Percentiles rank a stretch among this genome's conserved stretches.
phyloP scores from a whole-genome alignment of 2,888 invertebrate genomes.

The Rotaria macrura region DNA sequence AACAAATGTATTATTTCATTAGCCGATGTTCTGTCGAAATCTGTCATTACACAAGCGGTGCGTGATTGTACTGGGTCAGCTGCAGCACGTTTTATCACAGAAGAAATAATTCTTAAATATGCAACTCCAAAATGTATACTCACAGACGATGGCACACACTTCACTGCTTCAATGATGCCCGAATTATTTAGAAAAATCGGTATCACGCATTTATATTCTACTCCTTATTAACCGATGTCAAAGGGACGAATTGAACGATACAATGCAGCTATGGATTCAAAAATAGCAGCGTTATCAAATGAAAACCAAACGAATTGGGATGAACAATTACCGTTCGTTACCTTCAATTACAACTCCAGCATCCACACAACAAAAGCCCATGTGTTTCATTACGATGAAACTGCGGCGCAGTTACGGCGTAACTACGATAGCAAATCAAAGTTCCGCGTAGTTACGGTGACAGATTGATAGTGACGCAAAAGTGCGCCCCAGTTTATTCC shows the following conservation, averaged over 20 bases:
- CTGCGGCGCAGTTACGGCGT: too few relatives aligned
- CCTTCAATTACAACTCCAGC: neutral
- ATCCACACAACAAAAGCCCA: neutral
- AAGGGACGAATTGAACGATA: neutral
- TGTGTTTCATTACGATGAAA: too few relatives aligned
- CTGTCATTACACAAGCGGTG: neutral
- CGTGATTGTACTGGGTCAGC: neutral
- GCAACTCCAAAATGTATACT: neutral
- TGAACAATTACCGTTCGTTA: neutral
- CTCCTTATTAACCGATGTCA: neutral
- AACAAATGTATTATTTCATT: neutral
- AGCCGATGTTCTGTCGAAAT: neutral
- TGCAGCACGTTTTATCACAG: neutral
- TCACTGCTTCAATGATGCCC: neutral
- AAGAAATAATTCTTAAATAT: neutral
- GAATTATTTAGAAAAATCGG: neutral
- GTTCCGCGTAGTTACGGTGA: too few relatives aligned
- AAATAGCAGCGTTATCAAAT: neutral
- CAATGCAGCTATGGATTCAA: neutral
- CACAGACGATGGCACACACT: neutral
- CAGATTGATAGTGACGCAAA: too few relatives aligned
- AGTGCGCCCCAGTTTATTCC: too few relatives aligned
- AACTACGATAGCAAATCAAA: too few relatives aligned
- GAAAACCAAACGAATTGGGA: neutral
- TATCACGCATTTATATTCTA: neutral